Percentiles rank a stretch among this genome's conserved stretches.
These are phyloP conservation scores for Propithecus deckenii DNA, from an alignment of 2,797 vertebrate species.

Conservation along the genomic window DNA sequence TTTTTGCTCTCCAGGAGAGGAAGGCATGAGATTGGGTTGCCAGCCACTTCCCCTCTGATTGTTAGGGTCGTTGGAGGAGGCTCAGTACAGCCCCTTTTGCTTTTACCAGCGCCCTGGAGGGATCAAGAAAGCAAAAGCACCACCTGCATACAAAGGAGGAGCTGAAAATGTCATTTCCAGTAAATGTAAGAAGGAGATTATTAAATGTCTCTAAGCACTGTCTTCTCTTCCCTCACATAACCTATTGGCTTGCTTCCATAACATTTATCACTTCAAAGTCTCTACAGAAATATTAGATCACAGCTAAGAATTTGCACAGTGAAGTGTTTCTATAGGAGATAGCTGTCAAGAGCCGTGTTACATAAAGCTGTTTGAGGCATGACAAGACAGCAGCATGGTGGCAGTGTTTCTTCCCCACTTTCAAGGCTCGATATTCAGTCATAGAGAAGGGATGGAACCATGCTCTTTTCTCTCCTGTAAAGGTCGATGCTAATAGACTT, in stretches of 20 bases:
- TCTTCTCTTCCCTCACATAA: conserved; percentile 48
- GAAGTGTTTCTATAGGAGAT: conserved; percentile 37
- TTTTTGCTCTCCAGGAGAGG: neutral
- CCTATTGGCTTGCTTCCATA: conserved; percentile 52
- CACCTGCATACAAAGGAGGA: neutral
- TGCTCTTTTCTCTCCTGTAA: neutral
- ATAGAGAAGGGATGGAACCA: neutral
- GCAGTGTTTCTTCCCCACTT: neutral
- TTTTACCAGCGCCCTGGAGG: neutral
- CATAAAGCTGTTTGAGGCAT: neutral
- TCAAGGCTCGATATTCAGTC: neutral
- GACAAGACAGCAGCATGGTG: neutral
- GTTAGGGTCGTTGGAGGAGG: neutral
- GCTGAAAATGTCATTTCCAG: neutral
- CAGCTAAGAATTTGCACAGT: conserved; percentile 44
- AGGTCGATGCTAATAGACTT: neutral
- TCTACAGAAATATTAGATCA: conserved; percentile 67
- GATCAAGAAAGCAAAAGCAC: neutral
- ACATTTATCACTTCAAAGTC: conserved; percentile 63
- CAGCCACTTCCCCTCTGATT: neutral
- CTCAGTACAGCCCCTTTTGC: neutral
- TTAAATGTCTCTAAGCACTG: neutral
- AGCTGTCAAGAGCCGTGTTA: conserved; percentile 24
- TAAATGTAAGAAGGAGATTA: neutral
- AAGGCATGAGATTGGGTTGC: neutral